Evolutionary conservation across 2,113 vertebrate species (phyloP), one percentile per base, ranked within the genome.

Genomic region (Penelope pileata): DNA sequence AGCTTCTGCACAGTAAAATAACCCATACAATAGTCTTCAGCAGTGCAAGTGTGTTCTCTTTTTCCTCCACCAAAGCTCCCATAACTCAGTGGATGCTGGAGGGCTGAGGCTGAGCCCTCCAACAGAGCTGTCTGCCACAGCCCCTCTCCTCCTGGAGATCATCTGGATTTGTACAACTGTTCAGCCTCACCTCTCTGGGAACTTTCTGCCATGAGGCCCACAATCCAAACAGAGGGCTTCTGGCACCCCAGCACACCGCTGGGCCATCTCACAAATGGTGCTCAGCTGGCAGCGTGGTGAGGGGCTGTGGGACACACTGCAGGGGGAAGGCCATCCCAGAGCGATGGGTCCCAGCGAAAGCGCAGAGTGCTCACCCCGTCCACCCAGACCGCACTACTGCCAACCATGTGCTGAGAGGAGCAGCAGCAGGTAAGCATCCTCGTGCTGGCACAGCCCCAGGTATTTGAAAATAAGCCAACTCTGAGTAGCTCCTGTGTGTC

Each of bases 401-500:
- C 58, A 78, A 40, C 40, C 36, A 22, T 1, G 2, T 43, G 72
- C 36, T 83, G 73, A 59, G 47, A 72, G n/a, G 22, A 72, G 23
- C 40, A 45, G 21, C 0, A 0, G 26, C 2, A 2, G 42, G 29
- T 56, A 40, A 80, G n/a, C 1, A 9, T 38, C 53, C 45, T 79
- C 0, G 0, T 29, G 58, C 56, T 1, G 5, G 4, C n/a, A 23
- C 30, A 51, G 60, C 29, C 43, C 72, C 0, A 0, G 29, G 67
- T 56, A 8, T 43, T 36, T 85, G 78, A 75, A 70, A 76, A 79
- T 60, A n/a, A 76, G 53, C 53, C 74, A 93, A 1, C 30, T 32
- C 1, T 9, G 10, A 3, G 11, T 48, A 67, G 43, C 51, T 78
- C 27, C 36, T 27, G 5, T 17, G 23, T 30, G 36, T 12, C 48